Conservation (phyloP, 2,888 invertebrate species). For the Dinocampus coccinellae region DNA sequence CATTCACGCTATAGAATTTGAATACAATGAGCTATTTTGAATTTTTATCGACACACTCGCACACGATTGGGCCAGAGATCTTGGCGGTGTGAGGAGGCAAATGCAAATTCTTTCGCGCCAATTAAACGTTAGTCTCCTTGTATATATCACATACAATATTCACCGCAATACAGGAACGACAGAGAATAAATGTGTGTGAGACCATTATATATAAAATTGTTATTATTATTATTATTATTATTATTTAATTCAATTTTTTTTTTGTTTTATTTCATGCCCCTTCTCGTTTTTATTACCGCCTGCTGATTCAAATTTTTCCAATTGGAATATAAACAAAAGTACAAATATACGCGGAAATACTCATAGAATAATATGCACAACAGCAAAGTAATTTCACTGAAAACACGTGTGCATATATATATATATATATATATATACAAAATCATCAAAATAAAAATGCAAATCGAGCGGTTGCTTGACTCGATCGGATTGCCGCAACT, state of each 20-base stretch:
- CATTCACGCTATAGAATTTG: conserved; percentile 55
- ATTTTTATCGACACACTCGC: conserved; percentile 64
- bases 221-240: not conserved
- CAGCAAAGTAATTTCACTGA: conserved; percentile 2
- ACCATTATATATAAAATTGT: conserved; percentile 1
- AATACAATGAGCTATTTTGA: conserved; percentile 68
- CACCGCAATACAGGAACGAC: conserved; percentile 31
- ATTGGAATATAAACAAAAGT: not conserved
- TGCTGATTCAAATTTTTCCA: not conserved
- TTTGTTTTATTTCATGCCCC: not conserved
- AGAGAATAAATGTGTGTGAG: conserved; percentile 5
- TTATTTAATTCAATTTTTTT: not conserved
- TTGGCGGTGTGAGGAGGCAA: conserved; percentile 43
- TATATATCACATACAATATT: conserved; percentile 23
- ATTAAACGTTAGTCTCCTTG: conserved; percentile 60
- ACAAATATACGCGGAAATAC: not conserved
- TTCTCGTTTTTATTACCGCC: not conserved
- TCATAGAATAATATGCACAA: not conserved
- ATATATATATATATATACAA: not conserved
- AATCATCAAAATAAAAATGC: conserved; percentile 22
- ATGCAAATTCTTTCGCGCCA: conserved; percentile 58
- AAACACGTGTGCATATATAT: not conserved
- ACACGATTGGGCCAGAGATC: conserved; percentile 23
- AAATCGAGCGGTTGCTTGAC: conserved; percentile 12
- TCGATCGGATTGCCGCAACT: conserved; percentile 34